These are phyloP conservation scores for Lasioglossum villosulum DNA, from an alignment of 2,888 invertebrate genomes.

Conservation along the genomic window DNA sequence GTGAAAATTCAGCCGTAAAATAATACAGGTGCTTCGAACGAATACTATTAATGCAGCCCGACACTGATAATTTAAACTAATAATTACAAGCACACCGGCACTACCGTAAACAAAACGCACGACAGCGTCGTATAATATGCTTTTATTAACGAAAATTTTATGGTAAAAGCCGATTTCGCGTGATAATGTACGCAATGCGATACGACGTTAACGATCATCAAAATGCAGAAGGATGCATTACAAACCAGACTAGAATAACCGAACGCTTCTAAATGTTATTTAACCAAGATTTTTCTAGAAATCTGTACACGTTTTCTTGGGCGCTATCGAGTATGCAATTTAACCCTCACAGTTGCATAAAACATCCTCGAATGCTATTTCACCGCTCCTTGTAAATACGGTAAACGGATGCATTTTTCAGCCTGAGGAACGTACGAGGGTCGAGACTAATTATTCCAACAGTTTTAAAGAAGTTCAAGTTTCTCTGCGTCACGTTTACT, in stretches of 20 bases:
- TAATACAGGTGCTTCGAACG: constrained; percentile 4
- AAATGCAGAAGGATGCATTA: not conserved
- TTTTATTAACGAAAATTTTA: constrained; percentile 7
- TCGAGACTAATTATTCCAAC: too few species aligned
- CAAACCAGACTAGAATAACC: not conserved
- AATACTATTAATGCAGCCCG: constrained; percentile 7
- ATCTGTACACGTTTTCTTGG: not conserved
- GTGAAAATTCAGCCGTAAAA: constrained; percentile 15
- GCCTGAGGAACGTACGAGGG: too few species aligned
- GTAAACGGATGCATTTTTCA: too few species aligned
- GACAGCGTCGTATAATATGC: not conserved
- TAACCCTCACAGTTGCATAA: too few species aligned
- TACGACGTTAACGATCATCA: not conserved
- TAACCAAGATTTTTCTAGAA: not conserved
- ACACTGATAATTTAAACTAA: constrained; percentile 13
- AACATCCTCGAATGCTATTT: too few species aligned
- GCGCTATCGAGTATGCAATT: not conserved
- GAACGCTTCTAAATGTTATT: not conserved
- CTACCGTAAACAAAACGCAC: not conserved
- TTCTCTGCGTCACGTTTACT: not conserved
- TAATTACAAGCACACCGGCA: not conserved
- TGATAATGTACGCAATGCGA: not conserved
- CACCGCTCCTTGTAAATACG: too few species aligned
- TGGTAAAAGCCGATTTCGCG: not conserved
- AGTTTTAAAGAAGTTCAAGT: too few species aligned